Conservation (phyloP, 1,140 invertebrate species). For the Ceratina japonica region DNA sequence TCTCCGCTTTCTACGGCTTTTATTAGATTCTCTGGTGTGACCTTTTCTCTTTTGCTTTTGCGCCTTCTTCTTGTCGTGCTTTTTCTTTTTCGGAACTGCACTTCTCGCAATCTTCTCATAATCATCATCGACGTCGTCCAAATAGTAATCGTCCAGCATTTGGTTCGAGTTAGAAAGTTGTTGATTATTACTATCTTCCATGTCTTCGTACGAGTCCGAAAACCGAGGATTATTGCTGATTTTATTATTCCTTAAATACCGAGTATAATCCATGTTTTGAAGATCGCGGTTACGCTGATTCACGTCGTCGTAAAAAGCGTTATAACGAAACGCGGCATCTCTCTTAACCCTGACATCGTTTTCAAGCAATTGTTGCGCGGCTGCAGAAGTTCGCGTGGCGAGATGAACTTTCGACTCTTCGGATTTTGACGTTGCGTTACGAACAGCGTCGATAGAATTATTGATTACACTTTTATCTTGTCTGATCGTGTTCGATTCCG, state of each 20-base stretch:
- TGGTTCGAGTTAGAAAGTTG: background rate
- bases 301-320: slow-evolving; percentile 37
- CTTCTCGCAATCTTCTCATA: background rate
- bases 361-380: too few relatives aligned
- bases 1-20: slow-evolving; percentile 31
- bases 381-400: background rate
- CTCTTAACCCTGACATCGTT: slow-evolving; percentile 19
- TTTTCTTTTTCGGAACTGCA: slow-evolving; percentile 10
- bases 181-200: background rate
- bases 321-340: background rate
- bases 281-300: slow-evolving; percentile 8
- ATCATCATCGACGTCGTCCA: background rate
- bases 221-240: background rate
- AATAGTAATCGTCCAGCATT: background rate
- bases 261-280: background rate
- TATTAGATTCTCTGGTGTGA: background rate
- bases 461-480: background rate
- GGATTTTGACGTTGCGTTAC: background rate
- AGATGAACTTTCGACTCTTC: background rate
- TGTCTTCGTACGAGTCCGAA: slow-evolving; percentile 15
- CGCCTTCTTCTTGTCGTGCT: background rate
- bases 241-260: background rate
- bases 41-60: slow-evolving; percentile 4
- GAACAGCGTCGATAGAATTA: background rate
- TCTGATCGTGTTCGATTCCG: too few relatives aligned